phyloP scores from a whole-genome alignment of 2,888 invertebrate genomes.

The Epirrita christyi region DNA sequence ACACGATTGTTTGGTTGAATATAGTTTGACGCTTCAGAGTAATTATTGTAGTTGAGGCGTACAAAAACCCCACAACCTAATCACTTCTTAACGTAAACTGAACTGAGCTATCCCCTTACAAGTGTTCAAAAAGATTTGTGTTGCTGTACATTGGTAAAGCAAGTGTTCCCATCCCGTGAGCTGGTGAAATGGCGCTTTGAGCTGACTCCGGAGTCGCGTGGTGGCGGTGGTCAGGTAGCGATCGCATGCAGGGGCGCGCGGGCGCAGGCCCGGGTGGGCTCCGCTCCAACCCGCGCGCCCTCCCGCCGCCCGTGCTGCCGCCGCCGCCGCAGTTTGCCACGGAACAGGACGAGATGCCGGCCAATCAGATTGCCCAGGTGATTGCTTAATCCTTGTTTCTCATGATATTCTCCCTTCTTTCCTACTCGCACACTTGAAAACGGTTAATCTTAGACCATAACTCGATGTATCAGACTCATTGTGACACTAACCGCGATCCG shows the following conservation, averaged over 20 bases:
- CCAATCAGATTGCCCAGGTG: conserved; percentile 82
- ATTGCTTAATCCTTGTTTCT: not conserved
- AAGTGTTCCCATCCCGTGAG: conserved; percentile 11
- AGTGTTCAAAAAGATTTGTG: conserved; percentile 18
- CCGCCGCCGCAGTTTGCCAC: conserved; percentile 79
- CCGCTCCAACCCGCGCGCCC: conserved; percentile 80
- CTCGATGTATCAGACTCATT: too few species aligned
- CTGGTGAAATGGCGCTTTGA: conserved; percentile 35
- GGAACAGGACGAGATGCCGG: conserved; percentile 78
- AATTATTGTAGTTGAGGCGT: too few species aligned
- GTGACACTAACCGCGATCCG: too few species aligned
- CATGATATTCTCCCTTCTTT: too few species aligned
- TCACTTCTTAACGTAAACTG: too few species aligned
- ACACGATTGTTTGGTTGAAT: too few species aligned
- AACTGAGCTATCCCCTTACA: not conserved
- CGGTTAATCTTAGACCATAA: too few species aligned
- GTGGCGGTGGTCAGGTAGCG: conserved; percentile 67
- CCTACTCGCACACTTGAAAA: too few species aligned
- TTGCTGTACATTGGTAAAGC: conserved; percentile 35
- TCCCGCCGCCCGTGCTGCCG: conserved; percentile 74
- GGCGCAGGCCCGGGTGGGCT: conserved; percentile 79
- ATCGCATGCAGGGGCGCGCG: conserved; percentile 82
- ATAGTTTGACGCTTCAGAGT: too few species aligned
- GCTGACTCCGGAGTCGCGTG: conserved; percentile 44
- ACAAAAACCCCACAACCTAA: too few species aligned